phyloP scores from a whole-genome alignment of 2,113 vertebrate genomes.

The Craseonycteris thonglongyai region DNA sequence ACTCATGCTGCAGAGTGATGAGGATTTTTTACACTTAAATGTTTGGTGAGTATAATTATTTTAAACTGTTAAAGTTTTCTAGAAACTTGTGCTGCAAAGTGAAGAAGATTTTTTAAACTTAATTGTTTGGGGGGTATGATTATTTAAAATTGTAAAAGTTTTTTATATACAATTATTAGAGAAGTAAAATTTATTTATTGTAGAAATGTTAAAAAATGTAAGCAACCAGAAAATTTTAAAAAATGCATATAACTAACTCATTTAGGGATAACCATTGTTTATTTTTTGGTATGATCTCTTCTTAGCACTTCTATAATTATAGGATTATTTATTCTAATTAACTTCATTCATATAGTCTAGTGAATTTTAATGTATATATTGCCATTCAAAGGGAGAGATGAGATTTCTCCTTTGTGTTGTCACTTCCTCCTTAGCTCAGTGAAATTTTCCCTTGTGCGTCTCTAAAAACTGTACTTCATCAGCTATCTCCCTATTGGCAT shows the following conservation, averaged over 20 bases:
- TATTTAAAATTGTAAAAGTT: background rate
- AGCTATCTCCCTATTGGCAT: background rate
- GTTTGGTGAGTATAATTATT: background rate
- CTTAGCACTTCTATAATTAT: background rate
- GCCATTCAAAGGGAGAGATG: background rate
- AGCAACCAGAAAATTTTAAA: background rate
- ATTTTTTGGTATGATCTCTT: background rate
- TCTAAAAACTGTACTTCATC: background rate
- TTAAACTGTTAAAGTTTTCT: background rate
- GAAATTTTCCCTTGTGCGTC: background rate
- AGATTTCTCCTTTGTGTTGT: background rate
- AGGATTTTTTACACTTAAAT: background rate
- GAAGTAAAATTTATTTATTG: background rate
- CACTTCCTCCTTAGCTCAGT: background rate
- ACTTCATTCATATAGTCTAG: background rate
- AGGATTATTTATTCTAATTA: background rate
- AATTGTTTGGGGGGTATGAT: background rate
- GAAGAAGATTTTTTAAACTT: background rate
- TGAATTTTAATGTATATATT: constrained; percentile 20
- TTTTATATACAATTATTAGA: background rate
- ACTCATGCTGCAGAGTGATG: background rate
- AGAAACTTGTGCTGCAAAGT: background rate
- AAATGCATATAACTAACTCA: background rate
- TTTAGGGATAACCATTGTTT: background rate
- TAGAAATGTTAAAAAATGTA: background rate